These are phyloP conservation scores for Sebastes matsubarae DNA, from an alignment of 2,797 vertebrate genomes.

Conservation along the genomic window DNA sequence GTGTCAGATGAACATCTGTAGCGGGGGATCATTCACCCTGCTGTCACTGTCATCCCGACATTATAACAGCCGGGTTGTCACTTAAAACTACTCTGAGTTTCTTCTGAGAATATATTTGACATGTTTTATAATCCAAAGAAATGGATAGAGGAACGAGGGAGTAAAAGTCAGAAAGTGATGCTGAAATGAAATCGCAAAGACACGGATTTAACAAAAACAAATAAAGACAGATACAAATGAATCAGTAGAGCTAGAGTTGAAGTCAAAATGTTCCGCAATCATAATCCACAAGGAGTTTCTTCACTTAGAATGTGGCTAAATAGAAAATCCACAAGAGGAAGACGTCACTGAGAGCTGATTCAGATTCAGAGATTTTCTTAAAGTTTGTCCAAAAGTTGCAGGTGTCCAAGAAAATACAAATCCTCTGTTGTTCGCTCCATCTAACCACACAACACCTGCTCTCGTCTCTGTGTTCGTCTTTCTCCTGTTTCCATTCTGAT, in stretches of 20 bases:
- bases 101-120: neutral
- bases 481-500: neutral
- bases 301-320: neutral
- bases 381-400: slow-evolving; percentile 12
- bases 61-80: neutral
- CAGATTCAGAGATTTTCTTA: neutral
- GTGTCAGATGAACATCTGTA: slow-evolving; percentile 7
- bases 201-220: neutral
- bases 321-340: neutral
- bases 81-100: neutral
- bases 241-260: neutral
- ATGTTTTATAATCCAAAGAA: neutral
- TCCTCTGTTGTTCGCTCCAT: neutral
- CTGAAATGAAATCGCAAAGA: neutral
- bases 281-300: neutral
- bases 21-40: neutral
- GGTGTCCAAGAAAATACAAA: neutral
- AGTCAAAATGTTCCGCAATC: neutral
- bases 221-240: neutral
- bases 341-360: neutral
- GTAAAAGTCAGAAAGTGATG: neutral
- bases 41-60: neutral
- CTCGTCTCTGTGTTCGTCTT: neutral
- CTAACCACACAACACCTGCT: neutral
- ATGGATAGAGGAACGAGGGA: neutral